Conservation (phyloP, 2,113 vertebrate species). For the Poecile atricapillus region DNA sequence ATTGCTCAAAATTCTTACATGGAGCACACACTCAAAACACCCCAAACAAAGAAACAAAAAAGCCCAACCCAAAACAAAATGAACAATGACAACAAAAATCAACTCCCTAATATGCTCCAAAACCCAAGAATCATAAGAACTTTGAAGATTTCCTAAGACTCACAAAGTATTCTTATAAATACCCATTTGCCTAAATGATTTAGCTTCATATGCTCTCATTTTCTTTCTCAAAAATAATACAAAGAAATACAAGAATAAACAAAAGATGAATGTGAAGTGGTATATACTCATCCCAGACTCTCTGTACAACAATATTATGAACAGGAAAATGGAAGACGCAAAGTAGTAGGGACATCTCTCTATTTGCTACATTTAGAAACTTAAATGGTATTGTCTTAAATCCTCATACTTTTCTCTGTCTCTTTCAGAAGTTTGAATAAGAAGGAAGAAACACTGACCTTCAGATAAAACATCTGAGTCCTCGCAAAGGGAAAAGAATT, state of each 20-base stretch:
- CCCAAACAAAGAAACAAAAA: background rate
- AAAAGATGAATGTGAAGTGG: fast-evolving
- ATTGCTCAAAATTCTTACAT: background rate
- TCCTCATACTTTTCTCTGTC: background rate
- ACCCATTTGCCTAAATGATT: background rate
- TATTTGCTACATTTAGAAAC: background rate
- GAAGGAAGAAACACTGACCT: background rate
- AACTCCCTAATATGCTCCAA: fast-evolving
- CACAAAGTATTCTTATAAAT: background rate
- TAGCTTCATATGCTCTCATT: background rate
- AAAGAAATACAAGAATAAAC: background rate
- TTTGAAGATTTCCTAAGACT: background rate
- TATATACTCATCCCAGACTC: background rate
- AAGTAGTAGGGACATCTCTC: background rate
- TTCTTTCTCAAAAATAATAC: background rate
- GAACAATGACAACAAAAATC: fast-evolving
- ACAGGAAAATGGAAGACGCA: background rate
- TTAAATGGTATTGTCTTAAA: background rate
- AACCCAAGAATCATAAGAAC: background rate
- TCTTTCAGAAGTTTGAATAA: background rate
- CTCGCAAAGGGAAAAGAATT: background rate
- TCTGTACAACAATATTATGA: background rate
- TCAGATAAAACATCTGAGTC: background rate
- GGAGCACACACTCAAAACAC: background rate
- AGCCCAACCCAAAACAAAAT: background rate